A percentile compares a stretch with the other conserved stretches of the same genome.
Evolutionary conservation across 2,888 invertebrate genomes (phyloP).

Genomic region (Nemoura dubitans): DNA sequence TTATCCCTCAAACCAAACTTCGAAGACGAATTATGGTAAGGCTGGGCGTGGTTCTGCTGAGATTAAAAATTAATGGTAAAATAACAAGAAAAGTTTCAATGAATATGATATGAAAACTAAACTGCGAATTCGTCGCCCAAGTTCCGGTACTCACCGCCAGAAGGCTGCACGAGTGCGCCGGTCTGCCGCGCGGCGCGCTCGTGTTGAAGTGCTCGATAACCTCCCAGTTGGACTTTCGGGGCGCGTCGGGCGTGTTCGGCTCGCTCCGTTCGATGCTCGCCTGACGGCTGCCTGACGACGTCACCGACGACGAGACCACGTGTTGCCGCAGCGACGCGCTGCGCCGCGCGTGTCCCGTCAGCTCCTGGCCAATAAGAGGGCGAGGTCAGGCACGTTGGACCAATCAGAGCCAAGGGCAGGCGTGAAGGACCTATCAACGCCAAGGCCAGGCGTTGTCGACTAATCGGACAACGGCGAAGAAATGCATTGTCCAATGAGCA

Average conservation of each 20-base stretch:
- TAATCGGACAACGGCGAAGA: too few species aligned
- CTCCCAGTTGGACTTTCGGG: conserved; percentile 89
- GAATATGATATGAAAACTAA: background rate
- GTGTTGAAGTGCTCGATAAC: conserved; percentile 87
- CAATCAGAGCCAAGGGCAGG: background rate
- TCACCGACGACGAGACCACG: conserved; percentile 52
- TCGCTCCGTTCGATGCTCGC: conserved; percentile 56
- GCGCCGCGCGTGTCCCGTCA: conserved; percentile 45
- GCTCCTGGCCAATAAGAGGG: conserved; percentile 38
- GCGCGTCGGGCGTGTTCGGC: conserved; percentile 61
- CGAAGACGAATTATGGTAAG: too few species aligned
- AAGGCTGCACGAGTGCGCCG: conserved; percentile 68
- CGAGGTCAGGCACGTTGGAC: background rate
- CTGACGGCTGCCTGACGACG: conserved; percentile 44
- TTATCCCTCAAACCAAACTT: too few species aligned
- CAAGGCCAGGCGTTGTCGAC: too few species aligned
- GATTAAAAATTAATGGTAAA: too few species aligned
- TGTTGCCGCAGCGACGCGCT: conserved; percentile 63
- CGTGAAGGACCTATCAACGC: background rate
- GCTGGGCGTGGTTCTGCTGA: too few species aligned
- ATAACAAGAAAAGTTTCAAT: background rate
- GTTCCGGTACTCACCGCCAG: conserved; percentile 66
- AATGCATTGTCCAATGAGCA: too few species aligned
- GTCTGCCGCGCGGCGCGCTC: conserved; percentile 58
- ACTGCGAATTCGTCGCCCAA: too few species aligned